Percentiles rank a stretch among this genome's conserved stretches.
phyloP scores from a whole-genome alignment of 2,113 vertebrate species.

The Halichoeres trimaculatus region DNA sequence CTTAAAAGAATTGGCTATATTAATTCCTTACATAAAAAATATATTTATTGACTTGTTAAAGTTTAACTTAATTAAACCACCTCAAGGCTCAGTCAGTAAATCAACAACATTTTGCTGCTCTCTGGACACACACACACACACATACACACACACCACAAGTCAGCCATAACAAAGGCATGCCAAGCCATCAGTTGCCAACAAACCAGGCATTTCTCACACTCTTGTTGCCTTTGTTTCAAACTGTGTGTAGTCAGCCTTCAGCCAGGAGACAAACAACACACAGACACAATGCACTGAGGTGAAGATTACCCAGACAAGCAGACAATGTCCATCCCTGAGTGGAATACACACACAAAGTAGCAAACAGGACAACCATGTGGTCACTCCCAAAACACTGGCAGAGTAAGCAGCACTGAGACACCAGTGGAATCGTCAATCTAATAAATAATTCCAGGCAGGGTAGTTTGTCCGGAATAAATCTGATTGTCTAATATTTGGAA shows the following conservation, averaged over 20 bases:
- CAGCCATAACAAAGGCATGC: constrained; percentile 40
- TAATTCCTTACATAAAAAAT: background rate
- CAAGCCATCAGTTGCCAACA: constrained; percentile 56
- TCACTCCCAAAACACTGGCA: constrained; percentile 23
- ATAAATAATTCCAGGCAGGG: background rate
- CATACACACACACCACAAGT: constrained; percentile 14
- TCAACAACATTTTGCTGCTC: background rate
- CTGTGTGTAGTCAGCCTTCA: constrained; percentile 39
- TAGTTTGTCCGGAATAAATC: background rate
- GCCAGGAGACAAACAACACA: constrained; percentile 36
- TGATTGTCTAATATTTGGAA: background rate
- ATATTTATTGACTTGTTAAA: background rate
- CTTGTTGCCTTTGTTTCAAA: constrained; percentile 36
- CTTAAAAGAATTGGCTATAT: no score
- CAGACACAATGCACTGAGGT: constrained; percentile 8
- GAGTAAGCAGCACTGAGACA: constrained; percentile 14
- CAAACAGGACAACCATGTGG: constrained; percentile 14
- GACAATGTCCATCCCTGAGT: constrained; percentile 21
- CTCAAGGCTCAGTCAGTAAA: constrained; percentile 5
- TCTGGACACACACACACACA: background rate
- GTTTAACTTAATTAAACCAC: background rate
- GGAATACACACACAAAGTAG: background rate
- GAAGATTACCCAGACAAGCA: constrained; percentile 35
- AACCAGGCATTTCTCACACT: constrained; percentile 50
- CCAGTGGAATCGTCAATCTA: no score